phyloP scores from a whole-genome alignment of 2,113 vertebrate species.

The Rhabdomys dilectus region DNA sequence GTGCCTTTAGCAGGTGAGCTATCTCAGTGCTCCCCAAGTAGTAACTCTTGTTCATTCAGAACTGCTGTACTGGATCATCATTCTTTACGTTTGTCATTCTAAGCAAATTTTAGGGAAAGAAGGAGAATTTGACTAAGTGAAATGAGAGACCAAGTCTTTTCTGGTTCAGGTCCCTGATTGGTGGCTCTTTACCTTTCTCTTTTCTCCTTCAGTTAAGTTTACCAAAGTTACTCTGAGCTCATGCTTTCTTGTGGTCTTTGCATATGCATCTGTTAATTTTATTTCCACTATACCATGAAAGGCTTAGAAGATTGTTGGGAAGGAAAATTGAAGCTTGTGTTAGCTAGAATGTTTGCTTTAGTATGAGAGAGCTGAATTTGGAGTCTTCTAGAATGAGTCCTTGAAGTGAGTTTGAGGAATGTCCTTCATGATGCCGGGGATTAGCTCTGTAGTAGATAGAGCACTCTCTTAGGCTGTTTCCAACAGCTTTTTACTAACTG shows the following conservation, averaged over 20 bases:
- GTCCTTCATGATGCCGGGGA: neutral
- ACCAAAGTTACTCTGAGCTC: neutral
- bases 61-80: neutral
- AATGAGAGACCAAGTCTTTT: conserved; percentile 36
- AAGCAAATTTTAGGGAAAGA: neutral
- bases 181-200: neutral
- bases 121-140: conserved; percentile 20
- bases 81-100: conserved; percentile 41
- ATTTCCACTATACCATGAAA: conserved; percentile 9
- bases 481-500: neutral
- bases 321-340: conserved; percentile 20
- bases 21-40: too few species aligned
- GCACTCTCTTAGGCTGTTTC: neutral
- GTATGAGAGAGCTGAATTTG: neutral
- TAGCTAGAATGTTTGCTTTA: conserved; percentile 36
- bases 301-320: conserved; percentile 28
- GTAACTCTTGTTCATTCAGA: neutral
- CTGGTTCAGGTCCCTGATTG: neutral
- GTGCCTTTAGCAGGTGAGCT: neutral
- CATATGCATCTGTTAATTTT: conserved; percentile 31
- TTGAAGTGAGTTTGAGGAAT: neutral
- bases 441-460: neutral
- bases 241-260: neutral
- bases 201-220: neutral
- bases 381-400: neutral